Evolutionary conservation across 35 echinoderm and acorn worm species (phyloP), one percentile per base, ranked within the genome.

Genomic region (Apostichopus californicus): DNA sequence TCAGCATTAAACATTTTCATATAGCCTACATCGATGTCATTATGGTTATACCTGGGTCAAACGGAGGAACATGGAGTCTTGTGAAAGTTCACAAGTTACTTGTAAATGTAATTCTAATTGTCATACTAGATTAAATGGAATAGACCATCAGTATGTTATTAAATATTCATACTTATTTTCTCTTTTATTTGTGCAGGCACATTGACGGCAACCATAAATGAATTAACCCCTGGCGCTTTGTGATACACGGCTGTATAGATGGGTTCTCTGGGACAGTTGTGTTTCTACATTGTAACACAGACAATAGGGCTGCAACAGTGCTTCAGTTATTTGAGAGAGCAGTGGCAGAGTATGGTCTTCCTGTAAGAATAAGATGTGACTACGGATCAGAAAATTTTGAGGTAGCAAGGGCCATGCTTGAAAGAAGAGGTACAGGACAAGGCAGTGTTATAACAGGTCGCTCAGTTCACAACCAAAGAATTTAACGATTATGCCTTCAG

Each of bases 261-360:
- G 83, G 83, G 5, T 86, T 57, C 56, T 86, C 83, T 14, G 64
- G 83, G 55, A 34, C 56, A 18, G 55, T 86, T 3, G 56, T 56
- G 11, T 86, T 56, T 55, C 52, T 86, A 0, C 54, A 86, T 0
- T 34, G 34, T 18, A 63, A 21, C 56, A 24, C 10, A 21, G 56
- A 86, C 83, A 86, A 86, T 63, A 56, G 83, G 14, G 52, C 83
- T 5, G 14, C 54, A 56, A 86, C 83, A 55, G 54, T 86, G 21
- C 55, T 55, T 7, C 52, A 46, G 13, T 56, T 54, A 54, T 86
- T 86, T 54, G 56, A 63, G 54, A 14, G 4, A 56, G 83, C 83
- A 15, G 58, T 86, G 12, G 83, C 52, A 20, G 54, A 86, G 54
- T 86, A 86, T 86, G 83, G 83, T 24, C 10, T 63, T 21, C 83